Base-by-base conservation (phyloP, 2,888 invertebrate genomes). In the Amitus sp. region DNA sequence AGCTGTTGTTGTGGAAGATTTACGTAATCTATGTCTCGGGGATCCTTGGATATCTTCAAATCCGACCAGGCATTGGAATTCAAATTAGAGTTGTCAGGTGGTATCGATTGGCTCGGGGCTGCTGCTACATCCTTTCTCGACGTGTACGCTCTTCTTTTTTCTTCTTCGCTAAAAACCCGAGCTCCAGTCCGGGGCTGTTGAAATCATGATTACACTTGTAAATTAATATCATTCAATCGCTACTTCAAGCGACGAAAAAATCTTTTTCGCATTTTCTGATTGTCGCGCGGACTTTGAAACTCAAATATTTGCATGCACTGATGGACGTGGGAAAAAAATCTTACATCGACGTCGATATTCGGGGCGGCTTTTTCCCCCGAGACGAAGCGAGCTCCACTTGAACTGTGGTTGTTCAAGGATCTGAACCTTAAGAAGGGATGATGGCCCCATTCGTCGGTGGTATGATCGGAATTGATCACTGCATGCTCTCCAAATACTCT, bases 351-450 rank as follows among this genome's bases (percentile, higher is more conserved):
- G 50, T 68, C 69, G 30, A 84, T 79, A 9, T 86, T 84, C 50
- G 85, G 83, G 1, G 87, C 80, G 1, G 87, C 87, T 69, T 85
- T 84, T 71, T 86, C 84, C 0, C 87, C 88, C 1, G 87, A 76
- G 0, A 87, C 86, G 56, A 88, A 85, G 68, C 83, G 84, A 1
- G 86, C 81, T 12, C 83, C 82, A 40, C 85, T 83, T 15, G 82
- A 74, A 67, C 86, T 85, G 43, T 84, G 83, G 0, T 84, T 84
- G 37, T 85, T 84, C 10, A 82, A 80, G 19, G 85, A 85, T 72
- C 83, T 84, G 71, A 88, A 85, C 49, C 85, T 84, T 43, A 87
- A 85, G 13, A 87, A 84, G 4, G 89, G 87, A 80, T 89, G 89
- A 80, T 87, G 89, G 10, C 88, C 88, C 84, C 85, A 87, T 70